phyloP scores from a whole-genome alignment of 2,113 vertebrate species.

The Chrysochloris asiatica region DNA sequence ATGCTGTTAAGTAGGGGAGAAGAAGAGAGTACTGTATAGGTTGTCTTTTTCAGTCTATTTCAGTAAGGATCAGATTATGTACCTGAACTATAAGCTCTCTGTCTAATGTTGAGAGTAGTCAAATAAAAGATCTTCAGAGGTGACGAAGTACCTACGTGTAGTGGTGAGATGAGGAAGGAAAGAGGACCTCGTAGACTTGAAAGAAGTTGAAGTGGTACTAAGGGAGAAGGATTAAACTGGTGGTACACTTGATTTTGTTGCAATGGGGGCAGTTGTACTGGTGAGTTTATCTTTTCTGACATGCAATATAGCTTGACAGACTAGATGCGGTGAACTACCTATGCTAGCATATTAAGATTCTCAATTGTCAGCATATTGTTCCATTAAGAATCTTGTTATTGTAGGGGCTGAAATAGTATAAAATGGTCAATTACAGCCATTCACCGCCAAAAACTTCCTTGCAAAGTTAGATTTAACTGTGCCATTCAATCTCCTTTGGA shows the following conservation, averaged over 20 bases:
- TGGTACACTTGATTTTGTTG: constrained; percentile 16
- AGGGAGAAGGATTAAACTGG: constrained; percentile 29
- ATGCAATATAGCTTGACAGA: not conserved
- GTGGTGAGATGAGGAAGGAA: not conserved
- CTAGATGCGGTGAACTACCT: not conserved
- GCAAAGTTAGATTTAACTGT: constrained; percentile 55
- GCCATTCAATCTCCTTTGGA: constrained; percentile 17
- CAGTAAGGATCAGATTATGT: constrained; percentile 29
- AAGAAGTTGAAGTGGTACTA: not conserved
- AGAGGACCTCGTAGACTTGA: not conserved
- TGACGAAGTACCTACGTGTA: not conserved
- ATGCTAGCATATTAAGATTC: not conserved
- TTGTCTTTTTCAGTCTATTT: constrained; percentile 36
- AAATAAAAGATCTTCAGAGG: constrained; percentile 45
- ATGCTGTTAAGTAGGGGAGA: constrained; percentile 35
- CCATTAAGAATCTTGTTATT: constrained; percentile 46
- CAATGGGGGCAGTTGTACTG: not conserved
- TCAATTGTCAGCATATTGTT: constrained; percentile 21
- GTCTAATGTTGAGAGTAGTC: constrained; percentile 3
- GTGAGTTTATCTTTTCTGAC: not conserved
- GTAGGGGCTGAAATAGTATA: constrained; percentile 24
- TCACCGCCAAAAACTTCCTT: constrained; percentile 51
- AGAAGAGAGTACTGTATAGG: not conserved
- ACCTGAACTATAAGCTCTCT: not conserved
- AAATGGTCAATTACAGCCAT: constrained; percentile 47